phyloP scores from a whole-genome alignment of 2,888 invertebrate genomes.

The Lithophane leautieri region DNA sequence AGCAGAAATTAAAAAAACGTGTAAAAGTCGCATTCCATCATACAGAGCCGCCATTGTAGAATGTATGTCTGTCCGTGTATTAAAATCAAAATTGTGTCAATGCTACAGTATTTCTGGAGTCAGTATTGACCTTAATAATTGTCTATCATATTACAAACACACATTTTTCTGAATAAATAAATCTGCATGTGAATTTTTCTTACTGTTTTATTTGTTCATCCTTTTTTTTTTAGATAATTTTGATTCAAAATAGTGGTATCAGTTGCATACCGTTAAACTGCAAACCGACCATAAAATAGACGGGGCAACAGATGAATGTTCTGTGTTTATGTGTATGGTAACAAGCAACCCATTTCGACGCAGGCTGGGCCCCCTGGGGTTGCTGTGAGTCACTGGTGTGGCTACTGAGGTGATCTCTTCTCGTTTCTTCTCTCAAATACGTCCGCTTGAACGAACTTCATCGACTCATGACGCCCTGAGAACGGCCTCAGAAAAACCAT shows the following conservation, averaged over 20 bases:
- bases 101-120: not conserved
- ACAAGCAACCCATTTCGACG: not conserved
- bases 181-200: constrained; percentile 5
- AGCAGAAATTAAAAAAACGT: too few relatives aligned
- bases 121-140: not conserved
- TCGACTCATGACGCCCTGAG: not conserved
- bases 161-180: constrained; percentile 10
- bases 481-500: not conserved
- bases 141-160: not conserved
- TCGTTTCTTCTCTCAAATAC: not conserved
- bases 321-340: not conserved
- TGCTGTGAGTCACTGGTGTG: not conserved
- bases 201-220: not conserved
- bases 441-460: not conserved
- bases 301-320: not conserved
- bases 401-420: not conserved
- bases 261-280: not conserved
- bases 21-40: not conserved
- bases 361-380: too few relatives aligned
- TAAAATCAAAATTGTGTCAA: not conserved
- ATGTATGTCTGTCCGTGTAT: not conserved
- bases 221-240: not conserved
- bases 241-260: not conserved
- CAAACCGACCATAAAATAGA: not conserved
- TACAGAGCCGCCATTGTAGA: not conserved